Evolutionary conservation across 2,113 vertebrate genomes (phyloP).

Genomic region (Neodontobutis hainanensis): DNA sequence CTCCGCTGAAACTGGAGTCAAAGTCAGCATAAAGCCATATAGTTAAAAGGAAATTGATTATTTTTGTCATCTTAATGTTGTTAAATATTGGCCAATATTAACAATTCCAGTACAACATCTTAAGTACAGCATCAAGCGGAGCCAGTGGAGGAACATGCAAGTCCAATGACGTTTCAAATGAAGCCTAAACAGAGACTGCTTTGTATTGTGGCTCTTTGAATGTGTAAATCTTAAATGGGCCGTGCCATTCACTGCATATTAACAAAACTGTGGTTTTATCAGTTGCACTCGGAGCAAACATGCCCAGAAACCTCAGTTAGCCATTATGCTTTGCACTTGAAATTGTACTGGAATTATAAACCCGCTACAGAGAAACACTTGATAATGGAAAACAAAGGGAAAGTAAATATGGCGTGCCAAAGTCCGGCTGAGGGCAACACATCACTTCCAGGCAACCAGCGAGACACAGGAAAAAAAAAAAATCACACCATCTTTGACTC

Average conservation of each 20-base stretch:
- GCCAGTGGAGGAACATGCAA: conserved; percentile 73
- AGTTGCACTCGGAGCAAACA: conserved; percentile 20
- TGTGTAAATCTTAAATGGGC: background rate
- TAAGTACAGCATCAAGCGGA: conserved; percentile 74
- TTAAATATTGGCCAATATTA: conserved; percentile 49
- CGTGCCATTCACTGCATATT: conserved; percentile 24
- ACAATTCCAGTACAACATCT: conserved; percentile 74
- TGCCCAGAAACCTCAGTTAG: conserved; percentile 32
- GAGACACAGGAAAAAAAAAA: background rate
- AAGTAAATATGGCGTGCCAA: conserved; percentile 22
- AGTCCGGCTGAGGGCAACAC: conserved; percentile 27
- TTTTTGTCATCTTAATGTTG: conserved; percentile 53
- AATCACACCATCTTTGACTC: conserved; percentile 13
- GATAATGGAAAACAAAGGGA: background rate
- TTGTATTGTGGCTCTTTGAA: conserved; percentile 10
- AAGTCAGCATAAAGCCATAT: conserved; percentile 46
- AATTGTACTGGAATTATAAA: conserved; percentile 71
- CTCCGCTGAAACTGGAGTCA: conserved; percentile 53
- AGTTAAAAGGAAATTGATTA: conserved; percentile 28
- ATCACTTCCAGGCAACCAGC: conserved; percentile 27
- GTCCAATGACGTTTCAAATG: conserved; percentile 43
- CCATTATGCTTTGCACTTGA: conserved; percentile 60
- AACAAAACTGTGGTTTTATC: conserved; percentile 20
- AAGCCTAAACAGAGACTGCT: conserved; percentile 24
- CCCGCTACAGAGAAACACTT: conserved; percentile 34